Evolutionary conservation across 2,888 invertebrate genomes (phyloP).

Genomic region (Andrena camellia): DNA sequence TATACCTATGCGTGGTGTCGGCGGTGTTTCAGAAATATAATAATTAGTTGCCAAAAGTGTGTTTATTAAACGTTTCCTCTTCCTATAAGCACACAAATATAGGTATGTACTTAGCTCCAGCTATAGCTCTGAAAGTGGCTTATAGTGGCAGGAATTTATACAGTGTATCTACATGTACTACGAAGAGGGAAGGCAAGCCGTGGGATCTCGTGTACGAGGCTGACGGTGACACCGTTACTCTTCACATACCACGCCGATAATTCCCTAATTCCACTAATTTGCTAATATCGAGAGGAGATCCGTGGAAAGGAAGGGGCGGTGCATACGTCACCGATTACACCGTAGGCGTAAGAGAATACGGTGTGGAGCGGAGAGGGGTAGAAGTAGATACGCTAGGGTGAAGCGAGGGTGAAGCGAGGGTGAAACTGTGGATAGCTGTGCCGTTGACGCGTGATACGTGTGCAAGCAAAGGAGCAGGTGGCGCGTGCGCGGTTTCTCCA

Average conservation of each 20-base stretch:
- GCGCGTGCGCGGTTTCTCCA: slow-evolving; percentile 53
- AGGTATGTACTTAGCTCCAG: neutral
- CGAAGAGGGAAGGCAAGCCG: neutral
- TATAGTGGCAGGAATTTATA: neutral
- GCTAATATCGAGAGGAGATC: neutral
- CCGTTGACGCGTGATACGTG: slow-evolving; percentile 25
- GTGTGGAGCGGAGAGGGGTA: neutral
- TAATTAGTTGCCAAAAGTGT: neutral
- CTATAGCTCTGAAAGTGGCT: neutral
- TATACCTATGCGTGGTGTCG: too few species aligned
- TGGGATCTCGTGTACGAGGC: neutral
- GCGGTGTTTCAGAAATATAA: neutral
- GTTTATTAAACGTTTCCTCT: too few species aligned
- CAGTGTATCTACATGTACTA: neutral
- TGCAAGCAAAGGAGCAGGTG: neutral
- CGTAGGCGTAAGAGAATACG: neutral
- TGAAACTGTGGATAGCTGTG: slow-evolving; percentile 13
- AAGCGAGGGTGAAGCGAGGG: neutral
- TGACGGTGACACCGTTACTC: neutral
- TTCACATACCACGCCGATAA: neutral
- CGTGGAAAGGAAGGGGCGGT: neutral
- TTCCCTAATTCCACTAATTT: neutral
- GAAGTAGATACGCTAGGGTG: too few species aligned
- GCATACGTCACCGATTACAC: slow-evolving; percentile 20
- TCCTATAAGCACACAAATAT: neutral